phyloP scores from a whole-genome alignment of 2,113 vertebrate genomes.

The Gopherus evgoodei region DNA sequence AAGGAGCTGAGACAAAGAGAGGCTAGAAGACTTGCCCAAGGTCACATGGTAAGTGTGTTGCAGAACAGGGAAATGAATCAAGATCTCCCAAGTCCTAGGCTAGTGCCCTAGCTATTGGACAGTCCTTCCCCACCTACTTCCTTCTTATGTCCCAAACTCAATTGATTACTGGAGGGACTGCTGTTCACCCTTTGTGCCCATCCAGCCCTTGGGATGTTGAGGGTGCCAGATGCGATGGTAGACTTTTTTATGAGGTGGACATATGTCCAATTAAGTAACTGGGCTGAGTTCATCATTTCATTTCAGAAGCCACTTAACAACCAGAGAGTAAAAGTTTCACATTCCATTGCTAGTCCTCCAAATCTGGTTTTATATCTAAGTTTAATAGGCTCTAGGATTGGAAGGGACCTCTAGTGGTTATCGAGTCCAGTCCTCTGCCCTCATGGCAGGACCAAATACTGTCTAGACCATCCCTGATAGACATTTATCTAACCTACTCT shows the following conservation, averaged over 20 bases:
- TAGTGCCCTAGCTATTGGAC: not conserved
- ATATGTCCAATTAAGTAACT: not conserved
- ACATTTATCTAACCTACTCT: too few species aligned
- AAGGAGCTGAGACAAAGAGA: not conserved
- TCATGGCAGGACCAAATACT: too few species aligned
- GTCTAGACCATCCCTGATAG: too few species aligned
- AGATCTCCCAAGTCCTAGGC: not conserved
- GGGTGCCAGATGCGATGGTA: not conserved
- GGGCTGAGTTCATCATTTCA: not conserved
- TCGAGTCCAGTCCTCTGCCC: too few species aligned
- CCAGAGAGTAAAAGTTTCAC: not conserved
- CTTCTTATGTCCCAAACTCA: not conserved
- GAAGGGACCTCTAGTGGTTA: too few species aligned
- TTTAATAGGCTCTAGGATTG: not conserved
- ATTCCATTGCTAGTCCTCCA: not conserved
- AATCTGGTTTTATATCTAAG: too few species aligned
- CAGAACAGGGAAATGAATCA: not conserved
- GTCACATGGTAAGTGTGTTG: not conserved
- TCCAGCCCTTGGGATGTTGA: accelerated
- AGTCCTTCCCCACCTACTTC: not conserved
- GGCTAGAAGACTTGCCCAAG: not conserved
- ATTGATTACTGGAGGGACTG: not conserved
- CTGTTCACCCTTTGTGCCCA: not conserved
- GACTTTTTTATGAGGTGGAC: not conserved
- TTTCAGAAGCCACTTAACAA: not conserved